Percentiles rank a stretch among this genome's conserved stretches.
Conservation (phyloP, 2,888 invertebrate species). For the Euspilapteryx auroguttella region DNA sequence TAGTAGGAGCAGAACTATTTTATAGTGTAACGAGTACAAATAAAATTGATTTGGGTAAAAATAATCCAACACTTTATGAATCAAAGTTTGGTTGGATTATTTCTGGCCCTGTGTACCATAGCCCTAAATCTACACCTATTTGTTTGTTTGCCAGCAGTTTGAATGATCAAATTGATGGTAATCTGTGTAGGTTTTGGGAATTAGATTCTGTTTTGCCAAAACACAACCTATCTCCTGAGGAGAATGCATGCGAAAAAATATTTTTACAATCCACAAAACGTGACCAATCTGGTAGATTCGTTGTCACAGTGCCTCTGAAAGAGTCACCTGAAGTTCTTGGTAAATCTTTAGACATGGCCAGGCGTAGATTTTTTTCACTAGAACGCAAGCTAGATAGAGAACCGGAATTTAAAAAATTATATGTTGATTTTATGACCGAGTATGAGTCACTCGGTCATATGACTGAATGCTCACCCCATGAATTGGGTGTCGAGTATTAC, state of each 20-base stretch:
- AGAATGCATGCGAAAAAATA: too few species aligned
- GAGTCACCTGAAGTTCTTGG: not conserved
- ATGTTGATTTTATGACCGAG: too few species aligned
- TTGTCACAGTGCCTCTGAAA: not conserved
- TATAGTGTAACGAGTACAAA: constrained; percentile 3
- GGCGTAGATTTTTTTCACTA: not conserved
- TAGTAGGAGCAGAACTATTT: constrained; percentile 5
- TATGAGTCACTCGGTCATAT: too few species aligned
- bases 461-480: not conserved
- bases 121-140: too few species aligned
- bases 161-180: too few species aligned
- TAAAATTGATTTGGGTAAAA: constrained; percentile 4
- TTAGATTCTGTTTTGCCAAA: too few species aligned
- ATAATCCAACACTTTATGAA: constrained; percentile 1
- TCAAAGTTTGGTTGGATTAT: constrained; percentile 4
- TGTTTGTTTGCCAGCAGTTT: too few species aligned
- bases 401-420: not conserved
- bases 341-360: not conserved
- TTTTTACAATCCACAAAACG: too few species aligned
- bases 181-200: too few species aligned
- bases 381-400: not conserved
- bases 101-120: constrained; percentile 1
- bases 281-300: not conserved
- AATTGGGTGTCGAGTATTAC: constrained; percentile 1
- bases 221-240: too few species aligned